phyloP scores from a whole-genome alignment of 2,888 invertebrate genomes.

The Campoplex nolae region DNA sequence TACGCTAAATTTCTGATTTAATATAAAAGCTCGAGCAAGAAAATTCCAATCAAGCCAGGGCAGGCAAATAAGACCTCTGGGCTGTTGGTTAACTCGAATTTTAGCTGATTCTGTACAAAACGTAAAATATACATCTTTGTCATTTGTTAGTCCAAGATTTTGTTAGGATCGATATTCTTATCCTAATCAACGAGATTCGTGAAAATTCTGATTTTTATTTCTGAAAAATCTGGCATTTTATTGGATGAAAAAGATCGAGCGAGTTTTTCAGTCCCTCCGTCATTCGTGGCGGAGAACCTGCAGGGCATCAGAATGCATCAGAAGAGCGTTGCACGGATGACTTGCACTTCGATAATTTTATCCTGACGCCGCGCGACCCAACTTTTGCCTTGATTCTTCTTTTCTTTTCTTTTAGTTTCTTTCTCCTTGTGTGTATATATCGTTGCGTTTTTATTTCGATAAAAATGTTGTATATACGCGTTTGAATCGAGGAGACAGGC shows the following conservation, averaged over 20 bases:
- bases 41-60: background rate
- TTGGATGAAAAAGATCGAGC: background rate
- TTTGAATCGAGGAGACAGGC: conserved; percentile 18
- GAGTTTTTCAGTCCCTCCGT: background rate
- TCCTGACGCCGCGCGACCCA: conserved; percentile 74
- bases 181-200: background rate
- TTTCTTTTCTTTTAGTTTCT: conserved; percentile 31
- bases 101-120: background rate
- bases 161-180: background rate
- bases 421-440: conserved; percentile 18
- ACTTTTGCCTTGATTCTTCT: conserved; percentile 43
- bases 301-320: conserved; percentile 8
- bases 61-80: background rate
- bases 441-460: conserved; percentile 45
- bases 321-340: conserved; percentile 77
- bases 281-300: conserved; percentile 15
- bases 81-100: background rate
- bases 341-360: conserved; percentile 83
- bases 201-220: background rate
- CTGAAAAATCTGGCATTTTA: background rate
- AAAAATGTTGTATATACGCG: conserved; percentile 30
- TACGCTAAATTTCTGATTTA: conserved; percentile 39
- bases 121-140: background rate
- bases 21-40: conserved; percentile 25
- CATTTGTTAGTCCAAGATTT: background rate